Base-by-base conservation (phyloP, 2,888 invertebrate genomes). In the Chalcis sispes region DNA sequence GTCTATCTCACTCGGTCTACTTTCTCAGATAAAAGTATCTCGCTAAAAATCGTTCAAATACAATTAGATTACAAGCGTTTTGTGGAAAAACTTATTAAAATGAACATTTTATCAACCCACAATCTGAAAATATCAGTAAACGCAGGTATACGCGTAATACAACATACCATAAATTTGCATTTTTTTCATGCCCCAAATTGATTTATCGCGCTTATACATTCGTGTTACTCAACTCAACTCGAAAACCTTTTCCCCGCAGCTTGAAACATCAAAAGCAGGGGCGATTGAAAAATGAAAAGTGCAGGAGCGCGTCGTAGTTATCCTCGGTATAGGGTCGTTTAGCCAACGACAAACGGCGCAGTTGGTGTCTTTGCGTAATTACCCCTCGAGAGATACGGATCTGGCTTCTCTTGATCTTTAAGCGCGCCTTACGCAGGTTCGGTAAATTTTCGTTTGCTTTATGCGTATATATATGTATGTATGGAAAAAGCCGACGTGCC, bases 331-430 rank as follows among this genome's bases (percentile, higher is more conserved):
- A 48, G 46, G 23, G 32, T 36, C 42, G 7, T 15, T 42, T 42
- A 15, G 7, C 15, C 46, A 52, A 74, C 72, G 77, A 79, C 74
- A 64, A 72, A 66, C 64, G 69, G 58, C 73, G 50, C 78, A 78
- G 75, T 71, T 54, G 71, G 70, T 71, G 65, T 71, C 75, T 75
- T 67, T 50, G 74, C 27, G 72, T 81, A 80, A 82, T 82, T 80
- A 79, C 42, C 65, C 42, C 64, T 61, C 62, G 66, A 48, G 77
- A 81, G 83, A 83, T 82, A 83, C 54, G 71, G 40, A 76, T 72
- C 66, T 52, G 7, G 15, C 18, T 46, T 56, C 40, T 29, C 25
- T n/a, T 20, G 32, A 8, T 40, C 5, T 40, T 29, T n/a, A 27
- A 40, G 10, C 46, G 5, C 36, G 36, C n/a, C n/a, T n/a, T n/a